Percentiles rank a stretch among this genome's conserved stretches.
phyloP scores from a whole-genome alignment of 2,888 invertebrate species.

The Imbricaverruca yamaguchii region DNA sequence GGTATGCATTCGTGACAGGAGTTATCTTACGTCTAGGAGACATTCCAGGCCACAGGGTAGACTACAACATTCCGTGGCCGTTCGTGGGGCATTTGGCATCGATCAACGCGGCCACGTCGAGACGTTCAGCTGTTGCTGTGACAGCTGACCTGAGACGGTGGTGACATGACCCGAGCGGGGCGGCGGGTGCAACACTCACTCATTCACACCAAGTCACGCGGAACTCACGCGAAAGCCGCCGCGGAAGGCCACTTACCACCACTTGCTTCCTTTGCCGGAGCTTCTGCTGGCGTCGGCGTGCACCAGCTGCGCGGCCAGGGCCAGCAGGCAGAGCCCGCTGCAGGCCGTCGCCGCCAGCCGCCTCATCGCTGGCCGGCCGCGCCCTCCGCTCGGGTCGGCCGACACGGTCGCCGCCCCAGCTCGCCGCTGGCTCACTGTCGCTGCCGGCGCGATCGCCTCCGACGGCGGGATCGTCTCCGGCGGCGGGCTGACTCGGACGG shows the following conservation, averaged over 20 bases:
- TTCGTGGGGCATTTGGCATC: no score
- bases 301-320: background rate
- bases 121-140: no score
- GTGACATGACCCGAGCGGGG: no score
- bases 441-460: background rate
- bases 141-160: no score
- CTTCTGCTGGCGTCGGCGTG: conserved; percentile 11
- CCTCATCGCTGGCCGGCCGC: background rate
- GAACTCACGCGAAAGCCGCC: no score
- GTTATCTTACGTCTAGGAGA: no score
- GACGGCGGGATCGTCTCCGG: background rate
- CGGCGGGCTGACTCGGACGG: background rate
- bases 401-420: background rate
- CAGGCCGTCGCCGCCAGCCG: background rate
- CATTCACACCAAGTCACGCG: no score
- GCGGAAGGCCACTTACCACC: background rate
- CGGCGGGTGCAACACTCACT: no score
- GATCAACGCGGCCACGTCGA: no score
- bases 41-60: no score
- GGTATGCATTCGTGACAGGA: no score
- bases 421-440: background rate
- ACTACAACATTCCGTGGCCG: no score
- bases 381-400: background rate
- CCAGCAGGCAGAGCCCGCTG: background rate
- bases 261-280: conserved; percentile 19